Base-by-base conservation (phyloP, 2,113 vertebrate species). In the Gavialis gangeticus region DNA sequence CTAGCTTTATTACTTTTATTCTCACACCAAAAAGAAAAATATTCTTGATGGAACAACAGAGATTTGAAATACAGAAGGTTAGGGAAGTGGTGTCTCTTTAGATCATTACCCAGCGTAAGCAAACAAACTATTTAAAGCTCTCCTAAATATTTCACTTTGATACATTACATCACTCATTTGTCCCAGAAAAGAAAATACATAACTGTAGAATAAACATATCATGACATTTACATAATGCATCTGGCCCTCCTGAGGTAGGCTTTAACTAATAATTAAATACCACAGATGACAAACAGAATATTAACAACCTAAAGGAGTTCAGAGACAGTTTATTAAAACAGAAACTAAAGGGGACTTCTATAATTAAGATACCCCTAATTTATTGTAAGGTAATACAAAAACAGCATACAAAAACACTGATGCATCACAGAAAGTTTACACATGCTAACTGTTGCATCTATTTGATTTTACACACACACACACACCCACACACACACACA, bases 281-380 rank as follows among this genome's bases (percentile, higher is more conserved):
- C 85, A 79, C 79, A 69, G 71, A 73, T 60, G 75, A 90, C 37
- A 96, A 96, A 91, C 84, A 92, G 85, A 96, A 92, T 76, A 78
- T 5, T 88, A 81, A 86, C 34, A 86, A 79, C 55, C 81, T 59
- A 69, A 93, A 93, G 87, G 58, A 12, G 37, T 91, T 13, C 12
- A 95, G 15, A 76, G 34, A 92, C 71, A 63, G 75, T 88, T 90
- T 79, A 88, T 89, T 95, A 84, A 54, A 94, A 37, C 46, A 62
- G 17, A n/a, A 93, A 27, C 55, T 95, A 92, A 90, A 64, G 16
- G 30, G 63, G n/a, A 22, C 3, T 8, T 94, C 86, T 88, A 78
- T 57, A 95, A 88, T 92, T 76, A 59, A 13, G 67, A 81, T 12
- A 87, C 56, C 13, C 63, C 0, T 63, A 5, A 96, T 96, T 96